These are phyloP conservation scores for Ammodramus savannarum DNA, from an alignment of 2,113 vertebrate species.

Conservation along the genomic window DNA sequence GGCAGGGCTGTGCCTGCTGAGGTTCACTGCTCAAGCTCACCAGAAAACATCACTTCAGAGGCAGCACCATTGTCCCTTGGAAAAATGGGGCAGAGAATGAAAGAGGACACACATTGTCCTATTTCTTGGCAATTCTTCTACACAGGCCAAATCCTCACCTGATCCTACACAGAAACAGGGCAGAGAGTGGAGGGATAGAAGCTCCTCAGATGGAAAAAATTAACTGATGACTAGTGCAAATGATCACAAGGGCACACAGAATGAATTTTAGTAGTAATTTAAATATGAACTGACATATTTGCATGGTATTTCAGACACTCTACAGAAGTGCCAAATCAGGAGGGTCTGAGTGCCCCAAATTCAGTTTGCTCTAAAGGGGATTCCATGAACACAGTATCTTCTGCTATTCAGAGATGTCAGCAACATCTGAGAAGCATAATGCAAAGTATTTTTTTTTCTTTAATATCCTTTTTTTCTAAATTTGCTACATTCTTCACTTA, in stretches of 20 bases:
- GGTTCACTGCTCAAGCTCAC: not conserved
- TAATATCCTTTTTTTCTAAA: not conserved
- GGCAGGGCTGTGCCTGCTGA: not conserved
- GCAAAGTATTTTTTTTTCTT: not conserved
- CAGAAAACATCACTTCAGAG: not conserved
- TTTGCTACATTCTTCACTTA: not conserved
- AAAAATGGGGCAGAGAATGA: not conserved
- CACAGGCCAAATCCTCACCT: not conserved
- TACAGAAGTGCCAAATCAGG: not conserved
- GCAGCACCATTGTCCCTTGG: not conserved
- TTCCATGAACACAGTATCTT: not conserved
- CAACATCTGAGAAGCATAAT: not conserved
- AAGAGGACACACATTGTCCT: not conserved
- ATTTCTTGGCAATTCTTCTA: not conserved
- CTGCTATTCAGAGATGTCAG: not conserved
- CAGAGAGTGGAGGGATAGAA: not conserved
- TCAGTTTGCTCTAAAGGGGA: not conserved
- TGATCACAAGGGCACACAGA: not conserved
- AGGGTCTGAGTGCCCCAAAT: not conserved
- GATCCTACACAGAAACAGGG: not conserved
- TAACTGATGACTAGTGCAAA: not conserved
- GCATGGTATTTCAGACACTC: not conserved
- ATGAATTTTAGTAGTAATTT: not conserved
- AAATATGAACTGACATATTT: not conserved
- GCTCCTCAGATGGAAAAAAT: not conserved